A percentile compares a stretch with the other conserved stretches of the same genome.
phyloP scores from a whole-genome alignment of 2,797 vertebrate genomes.

The Galagoides demidoff region DNA sequence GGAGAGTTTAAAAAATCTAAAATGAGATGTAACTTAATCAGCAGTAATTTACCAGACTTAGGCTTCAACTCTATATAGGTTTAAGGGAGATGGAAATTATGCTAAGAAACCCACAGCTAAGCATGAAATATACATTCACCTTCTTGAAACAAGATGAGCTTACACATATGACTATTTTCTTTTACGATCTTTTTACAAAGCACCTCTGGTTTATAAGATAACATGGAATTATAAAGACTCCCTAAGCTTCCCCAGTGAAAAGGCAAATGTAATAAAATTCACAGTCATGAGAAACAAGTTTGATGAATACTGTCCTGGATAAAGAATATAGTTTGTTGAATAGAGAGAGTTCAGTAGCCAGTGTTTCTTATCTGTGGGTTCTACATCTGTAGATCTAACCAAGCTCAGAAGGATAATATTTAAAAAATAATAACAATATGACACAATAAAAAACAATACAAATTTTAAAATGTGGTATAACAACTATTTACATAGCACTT shows the following conservation, averaged over 20 bases:
- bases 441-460: neutral
- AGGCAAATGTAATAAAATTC: neutral
- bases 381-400: neutral
- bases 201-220: constrained; percentile 18
- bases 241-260: neutral
- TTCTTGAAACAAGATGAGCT: neutral
- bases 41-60: neutral
- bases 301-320: neutral
- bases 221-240: neutral
- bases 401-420: neutral
- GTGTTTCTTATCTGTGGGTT: neutral
- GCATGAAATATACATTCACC: neutral
- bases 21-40: neutral
- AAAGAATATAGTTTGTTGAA: neutral
- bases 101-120: neutral
- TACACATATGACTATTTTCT: neutral
- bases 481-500: neutral
- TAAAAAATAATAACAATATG: neutral
- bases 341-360: neutral
- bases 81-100: neutral
- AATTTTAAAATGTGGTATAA: neutral
- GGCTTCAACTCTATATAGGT: neutral
- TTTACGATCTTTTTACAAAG: neutral
- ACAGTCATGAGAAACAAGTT: neutral
- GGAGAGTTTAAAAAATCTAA: neutral